These are phyloP conservation scores for Percina caprodes DNA, from an alignment of 2,113 vertebrate species.

Conservation along the genomic window DNA sequence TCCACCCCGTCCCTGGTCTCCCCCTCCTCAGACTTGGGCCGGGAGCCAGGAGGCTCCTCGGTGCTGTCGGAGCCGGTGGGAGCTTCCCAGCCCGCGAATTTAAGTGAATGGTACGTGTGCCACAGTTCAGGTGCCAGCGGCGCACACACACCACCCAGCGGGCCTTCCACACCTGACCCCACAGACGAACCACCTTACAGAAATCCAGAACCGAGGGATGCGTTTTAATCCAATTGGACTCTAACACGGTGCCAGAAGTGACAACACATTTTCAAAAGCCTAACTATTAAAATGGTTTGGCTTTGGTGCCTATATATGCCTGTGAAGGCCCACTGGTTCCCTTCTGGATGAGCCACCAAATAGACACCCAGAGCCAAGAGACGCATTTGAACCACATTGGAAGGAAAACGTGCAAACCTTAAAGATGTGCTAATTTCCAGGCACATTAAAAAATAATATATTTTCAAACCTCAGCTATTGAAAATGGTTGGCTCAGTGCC, in stretches of 20 bases:
- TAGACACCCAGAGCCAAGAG: conserved; percentile 58
- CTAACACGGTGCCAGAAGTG: background rate
- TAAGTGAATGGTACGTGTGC: conserved; percentile 98
- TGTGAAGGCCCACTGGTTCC: conserved; percentile 48
- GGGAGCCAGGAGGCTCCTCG: conserved; percentile 87
- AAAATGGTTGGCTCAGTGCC: conserved; percentile 66
- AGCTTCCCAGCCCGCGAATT: conserved; percentile 89
- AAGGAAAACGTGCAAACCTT: conserved; percentile 57
- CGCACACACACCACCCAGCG: conserved; percentile 82
- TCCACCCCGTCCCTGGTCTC: conserved; percentile 93
- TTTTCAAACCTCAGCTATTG: conserved; percentile 68
- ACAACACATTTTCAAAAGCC: conserved; percentile 44
- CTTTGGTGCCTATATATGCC: conserved; percentile 53
- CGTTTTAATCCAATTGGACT: conserved; percentile 71
- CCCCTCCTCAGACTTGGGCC: conserved; percentile 93
- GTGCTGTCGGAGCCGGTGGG: conserved; percentile 85
- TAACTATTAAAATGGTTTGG: conserved; percentile 49
- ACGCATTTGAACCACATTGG: conserved; percentile 46
- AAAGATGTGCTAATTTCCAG: conserved; percentile 62
- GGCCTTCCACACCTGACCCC: conserved; percentile 83
- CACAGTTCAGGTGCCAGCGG: conserved; percentile 88
- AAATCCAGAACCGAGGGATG: conserved; percentile 79
- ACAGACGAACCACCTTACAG: conserved; percentile 80
- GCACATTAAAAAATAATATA: conserved; percentile 64
- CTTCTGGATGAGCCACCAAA: conserved; percentile 55